A percentile compares a stretch with the other conserved stretches of the same genome.
Conservation (phyloP, 2,113 vertebrate genomes). For the Solea senegalensis region DNA sequence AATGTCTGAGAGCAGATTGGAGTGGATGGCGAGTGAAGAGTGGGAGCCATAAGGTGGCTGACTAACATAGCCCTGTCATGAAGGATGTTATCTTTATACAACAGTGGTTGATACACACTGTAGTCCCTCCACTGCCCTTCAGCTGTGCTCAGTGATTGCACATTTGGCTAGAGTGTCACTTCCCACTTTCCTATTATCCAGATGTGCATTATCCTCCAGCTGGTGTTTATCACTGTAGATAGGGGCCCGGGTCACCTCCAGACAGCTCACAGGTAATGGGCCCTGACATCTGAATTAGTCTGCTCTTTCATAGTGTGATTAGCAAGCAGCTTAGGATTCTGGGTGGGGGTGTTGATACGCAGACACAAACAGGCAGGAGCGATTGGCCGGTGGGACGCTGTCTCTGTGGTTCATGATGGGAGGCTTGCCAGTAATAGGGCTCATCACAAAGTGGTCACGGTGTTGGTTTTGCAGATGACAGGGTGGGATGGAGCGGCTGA, state of each 20-base stretch:
- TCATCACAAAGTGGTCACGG: conserved; percentile 58
- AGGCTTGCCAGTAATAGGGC: conserved; percentile 54
- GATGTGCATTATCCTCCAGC: conserved; percentile 62
- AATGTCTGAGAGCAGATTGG: conserved; percentile 48
- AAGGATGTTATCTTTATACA: conserved; percentile 69
- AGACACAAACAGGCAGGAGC: conserved; percentile 39
- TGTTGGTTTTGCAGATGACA: conserved; percentile 46
- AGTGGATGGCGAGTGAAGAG: conserved; percentile 44
- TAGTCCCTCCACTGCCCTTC: not conserved
- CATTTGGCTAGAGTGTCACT: conserved; percentile 40
- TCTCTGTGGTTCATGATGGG: conserved; percentile 43
- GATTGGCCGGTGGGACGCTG: conserved; percentile 25
- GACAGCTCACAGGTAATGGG: conserved; percentile 73
- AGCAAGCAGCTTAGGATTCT: conserved; percentile 63
- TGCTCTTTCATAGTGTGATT: conserved; percentile 67
- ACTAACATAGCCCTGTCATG: conserved; percentile 49
- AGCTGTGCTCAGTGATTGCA: conserved; percentile 30
- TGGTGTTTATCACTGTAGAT: conserved; percentile 63
- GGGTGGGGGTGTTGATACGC: conserved; percentile 40
- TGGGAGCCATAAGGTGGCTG: conserved; percentile 50
- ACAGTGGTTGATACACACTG: conserved; percentile 17
- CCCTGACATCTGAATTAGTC: conserved; percentile 73
- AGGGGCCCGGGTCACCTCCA: conserved; percentile 65
- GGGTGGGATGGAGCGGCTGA: conserved; percentile 24
- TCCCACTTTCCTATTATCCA: conserved; percentile 58